Evolutionary conservation across 2,797 vertebrate species (phyloP), one percentile per base, ranked within the genome.

Genomic region (Gephyroberyx darwinii): DNA sequence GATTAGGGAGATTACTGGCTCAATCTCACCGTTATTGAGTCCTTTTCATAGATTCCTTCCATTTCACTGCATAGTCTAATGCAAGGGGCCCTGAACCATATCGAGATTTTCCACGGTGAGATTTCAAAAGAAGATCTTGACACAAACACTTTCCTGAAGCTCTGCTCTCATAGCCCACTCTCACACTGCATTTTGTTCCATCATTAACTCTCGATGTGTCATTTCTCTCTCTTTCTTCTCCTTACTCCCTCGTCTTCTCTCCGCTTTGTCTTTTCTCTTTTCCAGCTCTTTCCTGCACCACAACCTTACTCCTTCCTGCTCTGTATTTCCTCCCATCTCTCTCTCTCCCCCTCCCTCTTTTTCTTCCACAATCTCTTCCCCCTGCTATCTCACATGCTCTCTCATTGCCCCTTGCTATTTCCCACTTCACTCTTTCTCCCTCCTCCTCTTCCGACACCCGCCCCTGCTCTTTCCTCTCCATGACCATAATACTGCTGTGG

Each of bases 1-100:
- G 83, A 89, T 89, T 84, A 83, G 48, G 52, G 65, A 79, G 82
- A 87, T 86, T 83, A 81, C 65, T 47, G 39, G 67, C 79, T 80
- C 81, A 85, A 88, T 75, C 63, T 78, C 74, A 80, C 87, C 71
- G 84, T 89, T 80, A 83, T 58, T 1, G 52, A 82, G 75, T 75
- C 59, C 85, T 79, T 59, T 64, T 33, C 35, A 67, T 54, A 84
- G 65, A 59, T 47, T 82, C 53, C 53, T 73, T 74, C 64, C 22
- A 54, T 69, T 81, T 77, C 20, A 26, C 63, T 55, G 19, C 43
- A 37, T 51, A 13, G 48, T 31, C 8, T 43, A 22, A 73, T 62
- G 56, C 13, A 43, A 50, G 2, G 51, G 71, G 56, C 51, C 60
- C 69, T 20, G 67, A 48, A 69, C 19, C 71, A 26, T 39, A 33